Percentiles rank a stretch among this genome's conserved stretches.
phyloP scores from a whole-genome alignment of 2,797 vertebrate species.

The Schizothorax lantsangensis region DNA sequence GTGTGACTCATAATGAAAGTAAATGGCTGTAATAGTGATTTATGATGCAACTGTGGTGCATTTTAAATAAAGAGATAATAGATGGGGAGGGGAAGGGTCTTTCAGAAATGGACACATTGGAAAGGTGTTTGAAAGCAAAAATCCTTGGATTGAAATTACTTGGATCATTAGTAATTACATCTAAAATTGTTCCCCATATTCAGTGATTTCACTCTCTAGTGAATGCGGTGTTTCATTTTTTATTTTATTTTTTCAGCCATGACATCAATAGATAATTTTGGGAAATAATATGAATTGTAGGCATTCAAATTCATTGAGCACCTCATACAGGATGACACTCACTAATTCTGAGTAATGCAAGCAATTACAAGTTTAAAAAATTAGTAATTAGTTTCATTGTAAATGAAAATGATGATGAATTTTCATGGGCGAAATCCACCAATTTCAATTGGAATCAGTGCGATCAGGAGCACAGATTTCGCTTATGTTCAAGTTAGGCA shows the following conservation, averaged over 20 bases:
- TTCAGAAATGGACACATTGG: background rate
- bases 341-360: background rate
- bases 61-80: constrained; percentile 1
- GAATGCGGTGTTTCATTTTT: background rate
- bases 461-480: background rate
- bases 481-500: background rate
- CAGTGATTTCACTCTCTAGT: background rate
- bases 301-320: background rate
- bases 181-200: background rate
- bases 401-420: too few species aligned
- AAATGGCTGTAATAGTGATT: constrained; percentile 1
- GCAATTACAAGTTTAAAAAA: too few species aligned
- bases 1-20: background rate
- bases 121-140: background rate
- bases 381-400: too few species aligned
- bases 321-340: background rate
- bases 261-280: background rate
- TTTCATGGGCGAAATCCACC: background rate
- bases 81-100: background rate
- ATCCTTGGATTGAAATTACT: background rate
- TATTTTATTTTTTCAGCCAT: background rate
- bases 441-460: background rate
- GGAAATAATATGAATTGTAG: background rate
- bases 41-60: background rate
- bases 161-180: constrained; percentile 17